A percentile compares a stretch with the other conserved stretches of the same genome.
These are phyloP conservation scores for Notospermus geniculatus DNA, from an alignment of 1,140 invertebrate genomes.

Conservation along the genomic window DNA sequence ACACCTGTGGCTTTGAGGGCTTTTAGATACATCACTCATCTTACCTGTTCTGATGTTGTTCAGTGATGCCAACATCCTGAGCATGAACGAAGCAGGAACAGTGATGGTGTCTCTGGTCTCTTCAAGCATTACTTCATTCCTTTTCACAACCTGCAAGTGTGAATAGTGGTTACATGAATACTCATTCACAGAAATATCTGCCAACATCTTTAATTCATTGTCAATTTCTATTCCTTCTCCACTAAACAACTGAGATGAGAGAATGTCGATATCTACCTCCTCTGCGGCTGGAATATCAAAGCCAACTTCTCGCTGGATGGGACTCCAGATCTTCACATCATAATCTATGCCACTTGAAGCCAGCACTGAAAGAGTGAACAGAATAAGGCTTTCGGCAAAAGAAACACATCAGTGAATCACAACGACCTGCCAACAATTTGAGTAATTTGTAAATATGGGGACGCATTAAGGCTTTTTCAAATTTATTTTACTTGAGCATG, in stretches of 20 bases:
- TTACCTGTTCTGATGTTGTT: conserved; percentile 62
- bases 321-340: conserved; percentile 84
- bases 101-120: conserved; percentile 87
- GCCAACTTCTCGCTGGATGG: conserved; percentile 54
- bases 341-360: conserved; percentile 89
- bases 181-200: no score
- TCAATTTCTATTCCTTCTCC: no score
- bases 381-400: neutral
- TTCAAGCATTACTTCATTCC: conserved; percentile 84
- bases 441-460: no score
- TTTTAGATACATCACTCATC: no score
- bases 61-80: conserved; percentile 77
- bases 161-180: conserved; percentile 14
- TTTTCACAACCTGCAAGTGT: conserved; percentile 69
- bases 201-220: no score
- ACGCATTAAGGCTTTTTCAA: no score
- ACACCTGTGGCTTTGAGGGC: no score
- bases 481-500: no score
- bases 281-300: conserved; percentile 70
- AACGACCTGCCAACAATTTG: no score
- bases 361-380: conserved; percentile 59
- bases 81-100: conserved; percentile 85
- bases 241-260: no score
- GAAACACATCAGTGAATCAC: no score
- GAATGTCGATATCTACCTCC: conserved; percentile 65